phyloP scores from a whole-genome alignment of 53 echinoderm and acorn worm genomes.

The Henricia sp. region DNA sequence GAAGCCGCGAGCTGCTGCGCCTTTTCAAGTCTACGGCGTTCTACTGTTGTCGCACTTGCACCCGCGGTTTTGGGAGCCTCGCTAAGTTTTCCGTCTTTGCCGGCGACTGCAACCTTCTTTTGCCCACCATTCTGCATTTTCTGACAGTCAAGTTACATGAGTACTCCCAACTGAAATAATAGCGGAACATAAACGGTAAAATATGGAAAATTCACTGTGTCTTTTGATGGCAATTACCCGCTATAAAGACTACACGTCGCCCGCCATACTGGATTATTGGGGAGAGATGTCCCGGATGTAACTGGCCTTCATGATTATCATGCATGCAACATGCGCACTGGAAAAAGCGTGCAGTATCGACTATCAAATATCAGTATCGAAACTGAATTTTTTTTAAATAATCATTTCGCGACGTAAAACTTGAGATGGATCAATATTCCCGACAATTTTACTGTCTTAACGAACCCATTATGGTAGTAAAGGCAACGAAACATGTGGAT shows the following conservation, averaged over 20 bases:
- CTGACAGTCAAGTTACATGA: slow-evolving; percentile 70
- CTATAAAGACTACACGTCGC: slow-evolving; percentile 54
- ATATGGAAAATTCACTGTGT: slow-evolving; percentile 43
- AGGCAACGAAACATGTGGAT: no score
- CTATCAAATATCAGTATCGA: slow-evolving; percentile 4
- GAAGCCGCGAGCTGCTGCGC: slow-evolving; percentile 82
- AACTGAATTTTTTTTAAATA: no score
- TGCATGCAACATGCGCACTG: slow-evolving; percentile 37
- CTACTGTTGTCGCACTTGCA: slow-evolving; percentile 75
- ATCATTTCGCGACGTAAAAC: no score
- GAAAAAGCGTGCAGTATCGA: neutral
- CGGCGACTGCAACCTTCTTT: slow-evolving; percentile 76
- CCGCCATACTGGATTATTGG: slow-evolving; percentile 67
- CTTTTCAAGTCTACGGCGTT: slow-evolving; percentile 72
- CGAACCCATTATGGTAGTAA: no score
- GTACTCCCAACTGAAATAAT: slow-evolving; percentile 47
- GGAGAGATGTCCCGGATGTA: slow-evolving; percentile 43
- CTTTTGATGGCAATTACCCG: slow-evolving; percentile 33
- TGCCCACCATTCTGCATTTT: slow-evolving; percentile 99
- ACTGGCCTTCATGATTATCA: slow-evolving; percentile 50
- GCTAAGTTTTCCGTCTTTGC: slow-evolving; percentile 80
- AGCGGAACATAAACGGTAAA: slow-evolving; percentile 35
- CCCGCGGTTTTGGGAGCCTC: slow-evolving; percentile 74
- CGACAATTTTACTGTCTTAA: no score
- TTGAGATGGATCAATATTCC: no score